phyloP scores from a whole-genome alignment of 2,888 invertebrate species.

The Troides aeacus region DNA sequence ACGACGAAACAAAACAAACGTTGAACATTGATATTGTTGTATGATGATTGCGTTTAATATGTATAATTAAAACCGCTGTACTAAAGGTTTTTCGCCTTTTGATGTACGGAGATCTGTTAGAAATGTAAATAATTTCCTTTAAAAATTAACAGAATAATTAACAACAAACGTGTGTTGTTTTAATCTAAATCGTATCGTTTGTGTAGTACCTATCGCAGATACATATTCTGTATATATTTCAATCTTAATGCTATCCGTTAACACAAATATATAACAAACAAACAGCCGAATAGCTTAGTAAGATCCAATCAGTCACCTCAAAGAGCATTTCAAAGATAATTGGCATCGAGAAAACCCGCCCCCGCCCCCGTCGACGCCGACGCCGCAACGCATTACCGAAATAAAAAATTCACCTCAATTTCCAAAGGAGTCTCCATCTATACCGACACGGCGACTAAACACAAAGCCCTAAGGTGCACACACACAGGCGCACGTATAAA shows the following conservation, averaged over 20 bases:
- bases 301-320: slow-evolving; percentile 69
- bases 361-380: slow-evolving; percentile 32
- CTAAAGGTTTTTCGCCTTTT: no score
- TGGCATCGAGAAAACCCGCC: slow-evolving; percentile 54
- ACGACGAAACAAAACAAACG: no score
- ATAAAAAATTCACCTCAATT: slow-evolving; percentile 74
- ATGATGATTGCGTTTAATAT: no score
- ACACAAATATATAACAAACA: not conserved
- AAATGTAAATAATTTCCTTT: no score
- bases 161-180: no score
- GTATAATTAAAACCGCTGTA: no score
- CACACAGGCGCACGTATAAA: slow-evolving; percentile 57
- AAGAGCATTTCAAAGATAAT: slow-evolving; percentile 65
- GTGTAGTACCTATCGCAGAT: no score
- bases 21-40: no score
- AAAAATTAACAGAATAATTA: no score
- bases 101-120: no score
- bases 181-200: no score
- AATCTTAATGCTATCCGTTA: not conserved
- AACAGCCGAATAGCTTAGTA: slow-evolving; percentile 7
- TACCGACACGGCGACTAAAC: slow-evolving; percentile 68
- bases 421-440: slow-evolving; percentile 67
- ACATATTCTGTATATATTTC: not conserved
- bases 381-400: slow-evolving; percentile 65
- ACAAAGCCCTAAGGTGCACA: slow-evolving; percentile 60